These are phyloP conservation scores for Cebus imitator DNA, from an alignment of 2,113 vertebrate species.

Conservation along the genomic window DNA sequence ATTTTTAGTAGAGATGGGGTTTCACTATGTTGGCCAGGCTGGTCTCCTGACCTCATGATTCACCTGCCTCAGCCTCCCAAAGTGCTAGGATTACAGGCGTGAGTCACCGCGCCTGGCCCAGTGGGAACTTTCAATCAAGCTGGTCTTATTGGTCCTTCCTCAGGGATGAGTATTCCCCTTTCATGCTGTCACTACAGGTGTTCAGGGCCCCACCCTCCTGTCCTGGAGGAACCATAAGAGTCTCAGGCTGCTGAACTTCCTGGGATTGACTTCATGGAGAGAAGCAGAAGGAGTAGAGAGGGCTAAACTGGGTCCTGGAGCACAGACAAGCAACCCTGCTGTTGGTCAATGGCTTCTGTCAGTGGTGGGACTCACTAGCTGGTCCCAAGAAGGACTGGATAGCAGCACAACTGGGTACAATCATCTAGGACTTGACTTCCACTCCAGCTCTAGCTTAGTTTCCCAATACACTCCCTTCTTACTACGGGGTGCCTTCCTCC, in stretches of 20 bases:
- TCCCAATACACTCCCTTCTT: background rate
- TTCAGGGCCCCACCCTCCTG: background rate
- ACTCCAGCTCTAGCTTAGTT: background rate
- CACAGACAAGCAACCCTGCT: background rate
- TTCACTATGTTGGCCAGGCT: too few species aligned
- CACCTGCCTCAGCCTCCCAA: too few species aligned
- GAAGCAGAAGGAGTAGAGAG: background rate
- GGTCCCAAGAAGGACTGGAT: background rate
- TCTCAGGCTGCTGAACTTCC: background rate
- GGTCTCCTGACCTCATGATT: too few species aligned
- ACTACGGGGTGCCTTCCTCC: background rate
- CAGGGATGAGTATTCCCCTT: background rate
- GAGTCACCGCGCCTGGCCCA: background rate
- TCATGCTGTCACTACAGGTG: background rate
- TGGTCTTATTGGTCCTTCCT: background rate
- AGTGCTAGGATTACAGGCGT: too few species aligned
- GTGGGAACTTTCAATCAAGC: background rate
- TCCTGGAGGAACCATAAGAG: background rate
- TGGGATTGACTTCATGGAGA: background rate
- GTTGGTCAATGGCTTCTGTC: too few species aligned
- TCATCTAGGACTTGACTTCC: background rate
- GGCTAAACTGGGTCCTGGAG: background rate
- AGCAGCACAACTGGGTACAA: background rate
- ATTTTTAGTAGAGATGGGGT: too few species aligned
- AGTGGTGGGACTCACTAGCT: background rate